Base-by-base conservation (phyloP, 2,113 vertebrate species). In the Cinclus cinclus region DNA sequence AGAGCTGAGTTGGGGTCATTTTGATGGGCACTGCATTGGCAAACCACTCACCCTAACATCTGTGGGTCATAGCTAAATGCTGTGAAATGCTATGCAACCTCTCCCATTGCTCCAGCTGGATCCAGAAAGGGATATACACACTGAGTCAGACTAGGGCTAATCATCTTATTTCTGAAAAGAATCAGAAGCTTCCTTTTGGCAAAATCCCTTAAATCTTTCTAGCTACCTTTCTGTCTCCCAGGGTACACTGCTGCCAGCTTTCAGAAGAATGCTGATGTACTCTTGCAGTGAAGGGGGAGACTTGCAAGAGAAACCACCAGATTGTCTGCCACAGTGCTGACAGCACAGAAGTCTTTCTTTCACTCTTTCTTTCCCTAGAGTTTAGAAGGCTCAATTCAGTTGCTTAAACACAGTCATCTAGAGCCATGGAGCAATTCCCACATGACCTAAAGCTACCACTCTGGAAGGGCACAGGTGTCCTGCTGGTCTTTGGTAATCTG, bases 101-200 rank as follows among this genome's bases (percentile, higher is more conserved):
- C 90, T 92, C 77, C 76, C 39, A 39, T 68, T 31, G 27, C 59
- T 94, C 71, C 86, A 83, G 68, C 55, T 94, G 85, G 76, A 90
- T 78, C 47, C 73, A 95, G 79, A 81, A 89, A 77, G 33, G 71
- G 86, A 86, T 63, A 24, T 11, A 35, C 42, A 42, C 80, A 74
- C 42, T 52, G 39, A 92, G 83, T 92, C 55, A 83, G 35, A 47
- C 35, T 63, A 83, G 27, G 15, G 82, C 35, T 93, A 90, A 96
- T 83, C 63, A 89, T 87, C 67, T 94, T 74, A 90, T 91, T 95
- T 41, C 71, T 77, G 64, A 89, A 76, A 87, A 74, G 60, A 92
- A 83, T 59, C 63, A 83, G 73, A 86, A 88, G 39, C 65, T 78
- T 91, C 49, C 59, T 91, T 95, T 80, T 76, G 63, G 59, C 47